A percentile compares a stretch with the other conserved stretches of the same genome.
Conservation (phyloP, 2,113 vertebrate genomes). For the Rissa tridactyla region DNA sequence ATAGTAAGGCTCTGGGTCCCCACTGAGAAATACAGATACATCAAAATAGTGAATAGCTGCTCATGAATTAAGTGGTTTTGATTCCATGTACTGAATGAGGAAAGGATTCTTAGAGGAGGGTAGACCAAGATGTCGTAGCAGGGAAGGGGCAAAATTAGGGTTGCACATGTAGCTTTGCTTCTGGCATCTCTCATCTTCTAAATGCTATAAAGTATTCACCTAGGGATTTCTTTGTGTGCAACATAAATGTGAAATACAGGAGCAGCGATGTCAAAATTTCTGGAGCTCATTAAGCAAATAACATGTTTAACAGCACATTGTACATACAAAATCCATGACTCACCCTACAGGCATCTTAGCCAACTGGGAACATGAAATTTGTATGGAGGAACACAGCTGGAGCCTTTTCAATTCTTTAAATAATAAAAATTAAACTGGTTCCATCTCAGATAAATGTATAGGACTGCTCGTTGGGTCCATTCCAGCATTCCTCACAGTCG, state of each 20-base stretch:
- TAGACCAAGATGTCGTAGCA: neutral
- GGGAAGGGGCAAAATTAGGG: neutral
- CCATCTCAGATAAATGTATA: neutral
- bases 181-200: neutral
- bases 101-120: neutral
- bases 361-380: neutral
- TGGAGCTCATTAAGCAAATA: neutral
- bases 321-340: neutral
- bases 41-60: neutral
- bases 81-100: neutral
- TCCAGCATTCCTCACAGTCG: neutral
- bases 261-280: neutral
- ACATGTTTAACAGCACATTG: neutral
- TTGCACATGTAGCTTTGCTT: neutral
- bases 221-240: neutral
- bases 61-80: neutral
- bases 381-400: neutral
- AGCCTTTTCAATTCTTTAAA: constrained; percentile 2
- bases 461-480: neutral
- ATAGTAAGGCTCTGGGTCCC: neutral
- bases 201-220: neutral
- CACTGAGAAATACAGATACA: neutral
- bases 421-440: neutral
- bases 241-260: neutral
- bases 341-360: neutral